phyloP scores from a whole-genome alignment of 2,797 vertebrate species.

The Gymnopithys bicolor region DNA sequence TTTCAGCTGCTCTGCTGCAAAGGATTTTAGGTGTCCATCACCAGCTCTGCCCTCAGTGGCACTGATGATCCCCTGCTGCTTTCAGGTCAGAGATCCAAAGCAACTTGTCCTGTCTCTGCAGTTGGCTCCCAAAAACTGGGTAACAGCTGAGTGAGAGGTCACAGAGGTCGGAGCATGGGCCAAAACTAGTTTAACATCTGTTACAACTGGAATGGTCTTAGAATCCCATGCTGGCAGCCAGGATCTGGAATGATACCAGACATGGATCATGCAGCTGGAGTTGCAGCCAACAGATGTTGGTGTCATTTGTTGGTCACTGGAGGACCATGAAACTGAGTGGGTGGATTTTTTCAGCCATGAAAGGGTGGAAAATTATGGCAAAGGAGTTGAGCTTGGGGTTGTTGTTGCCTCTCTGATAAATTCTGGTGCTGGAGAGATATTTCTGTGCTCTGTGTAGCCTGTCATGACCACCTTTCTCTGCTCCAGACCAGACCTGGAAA shows the following conservation, averaged over 20 bases:
- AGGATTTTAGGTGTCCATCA: not conserved
- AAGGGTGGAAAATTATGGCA: not conserved
- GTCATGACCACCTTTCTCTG: not conserved
- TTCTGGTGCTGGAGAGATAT: not conserved
- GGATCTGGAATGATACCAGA: not conserved
- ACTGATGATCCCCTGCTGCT: not conserved
- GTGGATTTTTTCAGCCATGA: not conserved
- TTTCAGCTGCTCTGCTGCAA: not conserved
- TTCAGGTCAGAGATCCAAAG: not conserved
- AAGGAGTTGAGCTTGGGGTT: not conserved
- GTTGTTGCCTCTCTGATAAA: not conserved
- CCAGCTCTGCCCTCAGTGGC: not conserved
- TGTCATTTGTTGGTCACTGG: not conserved
- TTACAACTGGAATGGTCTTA: not conserved
- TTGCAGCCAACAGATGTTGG: not conserved
- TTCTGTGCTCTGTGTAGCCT: not conserved
- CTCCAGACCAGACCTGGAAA: not conserved
- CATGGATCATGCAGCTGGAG: not conserved
- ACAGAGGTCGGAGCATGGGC: rapidly evolving
- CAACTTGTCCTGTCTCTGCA: not conserved
- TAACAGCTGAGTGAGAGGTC: not conserved
- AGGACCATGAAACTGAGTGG: not conserved
- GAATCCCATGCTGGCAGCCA: not conserved
- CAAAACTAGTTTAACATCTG: not conserved
- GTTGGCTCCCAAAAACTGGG: not conserved